Base-by-base conservation (phyloP, 2,113 vertebrate genomes). In the Herpailurus yagouaroundi region DNA sequence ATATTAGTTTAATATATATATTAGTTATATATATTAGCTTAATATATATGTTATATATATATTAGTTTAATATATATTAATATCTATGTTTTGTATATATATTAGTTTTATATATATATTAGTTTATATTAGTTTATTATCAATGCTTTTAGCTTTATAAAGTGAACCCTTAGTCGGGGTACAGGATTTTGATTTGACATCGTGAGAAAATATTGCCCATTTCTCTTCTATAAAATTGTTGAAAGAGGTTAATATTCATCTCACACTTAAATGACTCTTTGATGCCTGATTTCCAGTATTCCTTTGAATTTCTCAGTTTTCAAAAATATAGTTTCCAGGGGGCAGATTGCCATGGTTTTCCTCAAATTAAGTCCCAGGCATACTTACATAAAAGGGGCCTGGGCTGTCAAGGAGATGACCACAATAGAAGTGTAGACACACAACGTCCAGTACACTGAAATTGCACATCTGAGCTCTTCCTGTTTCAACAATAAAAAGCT, bases 211-310 rank as follows among this genome's bases (percentile, higher is more conserved):
- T 33, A 19, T 8, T 76, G 21, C 23, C 2, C 9, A 52, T 77
- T 55, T 83, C 4, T 91, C 55, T 96, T 33, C 50, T 38, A 79
- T 76, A 45, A 96, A 48, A 31, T 97, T 36, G 33, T 57, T 84
- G n/a, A 80, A 91, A 71, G 19, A 84, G 64, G 16, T 93, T 97
- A 81, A 93, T 89, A 92, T 74, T 88, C 19, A 82, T 80, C 10
- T 76, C 64, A 93, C 29, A 27, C 29, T 87, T 88, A 82, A 95
- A 38, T 74, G 60, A 79, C 15, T 69, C 64, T 89, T 90, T 83
- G 68, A 90, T 90, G 7, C 57, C 29, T 79, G 45, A 82, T 95
- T 93, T 81, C 52, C 15, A 90, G 15, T 23, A 38, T n/a, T 55
- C 4, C 69, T 85, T 69, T 77, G 41, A 89, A 80, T 63, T 73